phyloP scores from a whole-genome alignment of 2,888 invertebrate genomes.

The Uloborus plumipes region DNA sequence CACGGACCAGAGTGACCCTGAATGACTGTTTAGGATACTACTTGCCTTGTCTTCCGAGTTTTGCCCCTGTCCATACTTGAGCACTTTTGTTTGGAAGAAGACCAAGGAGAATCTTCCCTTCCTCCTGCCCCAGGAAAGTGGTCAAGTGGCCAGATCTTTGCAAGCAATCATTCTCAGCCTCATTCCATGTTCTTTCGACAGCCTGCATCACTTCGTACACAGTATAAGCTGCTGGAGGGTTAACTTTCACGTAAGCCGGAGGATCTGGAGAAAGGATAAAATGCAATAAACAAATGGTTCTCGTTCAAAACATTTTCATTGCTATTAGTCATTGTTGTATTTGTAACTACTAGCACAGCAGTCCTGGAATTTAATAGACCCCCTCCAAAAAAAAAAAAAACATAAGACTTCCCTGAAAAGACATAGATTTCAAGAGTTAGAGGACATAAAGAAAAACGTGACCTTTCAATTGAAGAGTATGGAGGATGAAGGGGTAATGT shows the following conservation, averaged over 20 bases:
- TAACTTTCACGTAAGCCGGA: constrained; percentile 5
- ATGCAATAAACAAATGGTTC: too few species aligned
- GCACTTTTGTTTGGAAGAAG: constrained; percentile 39
- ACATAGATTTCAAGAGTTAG: too few species aligned
- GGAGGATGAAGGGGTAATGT: too few species aligned
- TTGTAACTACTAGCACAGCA: too few species aligned
- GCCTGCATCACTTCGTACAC: constrained; percentile 29
- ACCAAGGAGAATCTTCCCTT: constrained; percentile 22
- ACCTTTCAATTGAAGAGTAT: too few species aligned
- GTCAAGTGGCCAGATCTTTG: constrained; percentile 42
- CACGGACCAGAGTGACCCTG: too few species aligned
- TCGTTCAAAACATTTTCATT: too few species aligned
- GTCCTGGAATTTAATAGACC: too few species aligned
- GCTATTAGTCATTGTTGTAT: too few species aligned
- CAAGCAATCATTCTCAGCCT: constrained; percentile 44
- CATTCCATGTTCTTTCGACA: constrained; percentile 14
- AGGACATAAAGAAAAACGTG: too few species aligned
- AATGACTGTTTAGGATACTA: neutral
- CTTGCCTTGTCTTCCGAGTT: constrained; percentile 40
- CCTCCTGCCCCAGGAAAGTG: constrained; percentile 34
- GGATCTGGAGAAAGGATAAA: constrained; percentile 18
- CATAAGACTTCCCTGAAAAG: too few species aligned
- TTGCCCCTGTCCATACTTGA: constrained; percentile 51
- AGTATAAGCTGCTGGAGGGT: neutral
- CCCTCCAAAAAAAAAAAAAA: too few species aligned